A percentile compares a stretch with the other conserved stretches of the same genome.
Conservation (phyloP, 2,888 invertebrate species). For the Cheilosia vernalis region DNA sequence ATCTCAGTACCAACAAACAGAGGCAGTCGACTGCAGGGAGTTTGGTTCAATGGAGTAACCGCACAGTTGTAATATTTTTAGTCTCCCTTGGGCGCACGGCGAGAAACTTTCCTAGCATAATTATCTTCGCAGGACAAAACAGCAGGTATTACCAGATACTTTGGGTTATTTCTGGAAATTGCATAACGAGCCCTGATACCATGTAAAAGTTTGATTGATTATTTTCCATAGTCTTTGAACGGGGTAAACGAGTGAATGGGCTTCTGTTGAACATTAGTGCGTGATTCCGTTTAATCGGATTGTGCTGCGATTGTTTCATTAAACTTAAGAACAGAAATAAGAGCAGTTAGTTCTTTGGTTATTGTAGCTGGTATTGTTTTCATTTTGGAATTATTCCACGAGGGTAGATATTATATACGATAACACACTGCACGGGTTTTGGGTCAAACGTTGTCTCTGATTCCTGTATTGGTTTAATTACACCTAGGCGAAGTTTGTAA, state of each 20-base stretch:
- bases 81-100: conserved; percentile 21
- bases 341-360: too few species aligned
- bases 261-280: conserved; percentile 11
- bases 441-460: too few species aligned
- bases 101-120: conserved; percentile 47
- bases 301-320: too few species aligned
- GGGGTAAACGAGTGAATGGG: background rate
- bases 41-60: conserved; percentile 25
- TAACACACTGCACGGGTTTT: too few species aligned
- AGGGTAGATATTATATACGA: too few species aligned
- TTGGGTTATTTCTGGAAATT: background rate
- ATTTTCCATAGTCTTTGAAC: conserved; percentile 49
- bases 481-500: too few species aligned
- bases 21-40: background rate
- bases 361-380: too few species aligned
- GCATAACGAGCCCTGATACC: conserved; percentile 1
- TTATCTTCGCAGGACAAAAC: conserved; percentile 34
- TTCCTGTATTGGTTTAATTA: too few species aligned
- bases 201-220: conserved; percentile 53
- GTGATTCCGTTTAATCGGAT: conserved; percentile 38
- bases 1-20: conserved; percentile 45
- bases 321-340: too few species aligned
- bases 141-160: conserved; percentile 4
- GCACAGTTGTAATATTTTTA: conserved; percentile 29
- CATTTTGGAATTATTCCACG: too few species aligned